phyloP scores from a whole-genome alignment of 2,797 vertebrate genomes.

The Myotis myotis region DNA sequence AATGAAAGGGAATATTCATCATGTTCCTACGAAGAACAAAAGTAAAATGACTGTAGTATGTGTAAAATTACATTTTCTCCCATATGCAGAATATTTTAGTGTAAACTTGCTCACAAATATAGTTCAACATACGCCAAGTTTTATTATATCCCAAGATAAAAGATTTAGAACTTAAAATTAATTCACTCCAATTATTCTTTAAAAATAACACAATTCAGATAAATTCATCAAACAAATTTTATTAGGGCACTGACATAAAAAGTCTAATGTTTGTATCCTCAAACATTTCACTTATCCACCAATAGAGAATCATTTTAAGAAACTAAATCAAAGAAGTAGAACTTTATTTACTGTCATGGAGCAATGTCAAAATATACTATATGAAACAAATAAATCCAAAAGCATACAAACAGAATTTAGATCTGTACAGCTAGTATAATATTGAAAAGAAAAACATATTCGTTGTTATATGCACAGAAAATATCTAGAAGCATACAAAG shows the following conservation, averaged over 20 bases:
- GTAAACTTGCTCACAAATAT: not conserved
- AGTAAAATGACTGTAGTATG: not conserved
- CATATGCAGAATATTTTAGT: not conserved
- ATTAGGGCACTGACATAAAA: conserved; percentile 32
- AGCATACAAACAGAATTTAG: not conserved
- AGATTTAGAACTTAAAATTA: not conserved
- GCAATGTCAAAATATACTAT: conserved; percentile 8
- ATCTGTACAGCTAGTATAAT: not conserved
- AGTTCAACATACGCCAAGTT: not conserved
- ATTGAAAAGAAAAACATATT: not conserved
- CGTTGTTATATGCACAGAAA: not conserved
- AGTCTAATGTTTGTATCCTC: not conserved
- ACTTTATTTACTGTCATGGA: conserved; percentile 13
- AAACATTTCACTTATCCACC: conserved; percentile 19
- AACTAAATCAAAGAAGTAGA: conserved; percentile 45
- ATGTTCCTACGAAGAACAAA: not conserved
- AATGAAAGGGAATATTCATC: not conserved
- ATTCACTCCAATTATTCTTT: not conserved
- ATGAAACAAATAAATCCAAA: conserved; percentile 14
- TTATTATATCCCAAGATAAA: not conserved
- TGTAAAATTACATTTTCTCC: not conserved
- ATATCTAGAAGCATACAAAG: conserved; percentile 36
- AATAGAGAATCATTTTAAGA: conserved; percentile 14
- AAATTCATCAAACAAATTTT: conserved; percentile 54
- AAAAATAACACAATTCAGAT: conserved; percentile 52